Conservation (phyloP, 2,113 vertebrate species). For the Odocoileus hemionus region DNA sequence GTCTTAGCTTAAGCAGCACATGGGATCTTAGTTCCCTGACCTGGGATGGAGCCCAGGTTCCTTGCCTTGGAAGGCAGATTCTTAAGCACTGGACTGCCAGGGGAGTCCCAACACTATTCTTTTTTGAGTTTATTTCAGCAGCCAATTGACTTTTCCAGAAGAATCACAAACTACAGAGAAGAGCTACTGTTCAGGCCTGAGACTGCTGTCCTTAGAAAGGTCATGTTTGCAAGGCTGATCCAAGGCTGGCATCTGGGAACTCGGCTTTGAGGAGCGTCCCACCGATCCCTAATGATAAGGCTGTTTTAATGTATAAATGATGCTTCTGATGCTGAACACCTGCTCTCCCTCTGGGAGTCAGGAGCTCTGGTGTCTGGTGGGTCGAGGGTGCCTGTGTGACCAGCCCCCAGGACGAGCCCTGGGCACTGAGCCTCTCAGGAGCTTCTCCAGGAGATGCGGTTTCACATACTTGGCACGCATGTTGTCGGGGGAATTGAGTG, state of each 20-base stretch:
- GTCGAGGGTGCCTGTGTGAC: neutral
- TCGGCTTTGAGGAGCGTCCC: neutral
- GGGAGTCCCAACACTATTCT: neutral
- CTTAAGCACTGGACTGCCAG: neutral
- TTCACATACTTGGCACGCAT: accelerated
- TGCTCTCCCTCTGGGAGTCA: neutral
- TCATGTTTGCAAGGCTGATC: no score
- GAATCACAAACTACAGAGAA: neutral
- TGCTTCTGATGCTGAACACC: neutral
- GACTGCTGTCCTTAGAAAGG: neutral
- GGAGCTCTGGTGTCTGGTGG: neutral
- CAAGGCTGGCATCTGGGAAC: neutral
- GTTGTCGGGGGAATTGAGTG: neutral
- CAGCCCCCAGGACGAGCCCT: neutral
- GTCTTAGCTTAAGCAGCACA: neutral
- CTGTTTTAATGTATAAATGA: neutral
- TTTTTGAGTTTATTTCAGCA: neutral
- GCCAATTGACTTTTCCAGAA: neutral
- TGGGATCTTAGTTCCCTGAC: neutral
- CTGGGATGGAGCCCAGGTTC: neutral
- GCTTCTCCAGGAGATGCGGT: neutral
- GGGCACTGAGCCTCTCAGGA: neutral
- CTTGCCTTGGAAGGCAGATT: neutral
- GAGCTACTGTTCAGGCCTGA: neutral
- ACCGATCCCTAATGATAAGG: neutral